Evolutionary conservation across 37 sponge, comb jelly and placozoan genomes (phyloP).

Genomic region (Diacarnus erythraeanus): DNA sequence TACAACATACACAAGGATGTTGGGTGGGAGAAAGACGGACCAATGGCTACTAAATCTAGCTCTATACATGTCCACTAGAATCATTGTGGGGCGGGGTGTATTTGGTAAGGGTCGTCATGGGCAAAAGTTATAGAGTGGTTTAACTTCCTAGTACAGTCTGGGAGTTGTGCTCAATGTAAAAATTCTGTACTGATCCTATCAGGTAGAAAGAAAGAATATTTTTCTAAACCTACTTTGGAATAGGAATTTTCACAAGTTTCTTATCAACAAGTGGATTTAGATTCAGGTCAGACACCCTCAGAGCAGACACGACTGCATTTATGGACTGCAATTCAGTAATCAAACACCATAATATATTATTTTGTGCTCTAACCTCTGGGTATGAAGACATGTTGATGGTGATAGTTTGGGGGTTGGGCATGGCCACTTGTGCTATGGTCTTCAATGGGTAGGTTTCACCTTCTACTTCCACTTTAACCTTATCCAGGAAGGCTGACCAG

Average conservation of each 20-base stretch:
- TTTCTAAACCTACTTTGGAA: slow-evolving; percentile 89
- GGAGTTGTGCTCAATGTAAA: no score
- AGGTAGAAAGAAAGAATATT: no score
- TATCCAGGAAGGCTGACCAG: slow-evolving; percentile 44
- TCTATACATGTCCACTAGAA: no score
- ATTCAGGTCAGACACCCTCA: slow-evolving; percentile 24
- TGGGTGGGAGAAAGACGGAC: neutral
- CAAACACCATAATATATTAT: neutral
- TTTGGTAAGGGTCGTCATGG: no score
- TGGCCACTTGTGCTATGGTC: slow-evolving; percentile 63
- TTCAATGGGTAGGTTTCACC: slow-evolving; percentile 49
- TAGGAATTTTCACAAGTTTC: slow-evolving; percentile 47
- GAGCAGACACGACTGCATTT: slow-evolving; percentile 30
- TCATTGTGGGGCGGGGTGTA: no score
- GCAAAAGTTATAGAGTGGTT: no score
- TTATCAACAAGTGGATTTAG: slow-evolving; percentile 65
- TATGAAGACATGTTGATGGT: slow-evolving; percentile 61
- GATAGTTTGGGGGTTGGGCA: slow-evolving; percentile 62
- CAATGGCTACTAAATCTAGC: neutral
- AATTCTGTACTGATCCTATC: no score
- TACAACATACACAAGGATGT: neutral
- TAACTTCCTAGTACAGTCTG: no score
- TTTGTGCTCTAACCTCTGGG: slow-evolving; percentile 40
- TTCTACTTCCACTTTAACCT: slow-evolving; percentile 31
- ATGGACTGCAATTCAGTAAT: slow-evolving; percentile 26